A percentile compares a stretch with the other conserved stretches of the same genome.
Evolutionary conservation across 2,888 invertebrate genomes (phyloP).

Genomic region (Lithophane leautieri): DNA sequence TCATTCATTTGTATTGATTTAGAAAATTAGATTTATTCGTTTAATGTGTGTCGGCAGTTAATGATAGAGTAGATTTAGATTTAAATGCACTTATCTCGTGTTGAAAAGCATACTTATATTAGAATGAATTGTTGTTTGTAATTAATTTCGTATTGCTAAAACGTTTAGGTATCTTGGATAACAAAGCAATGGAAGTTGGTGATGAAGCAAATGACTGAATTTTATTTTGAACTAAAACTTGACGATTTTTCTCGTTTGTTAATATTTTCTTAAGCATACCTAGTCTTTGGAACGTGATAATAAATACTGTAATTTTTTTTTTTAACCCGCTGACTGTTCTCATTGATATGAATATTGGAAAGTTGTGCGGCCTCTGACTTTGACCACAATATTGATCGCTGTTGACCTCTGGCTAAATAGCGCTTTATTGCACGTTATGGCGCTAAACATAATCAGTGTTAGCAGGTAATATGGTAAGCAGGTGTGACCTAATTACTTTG

Average conservation of each 20-base stretch:
- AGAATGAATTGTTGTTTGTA: too few relatives aligned
- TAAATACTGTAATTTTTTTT: slow-evolving; percentile 10
- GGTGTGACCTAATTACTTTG: slow-evolving; percentile 42
- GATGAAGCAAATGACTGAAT: too few relatives aligned
- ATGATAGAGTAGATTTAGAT: too few relatives aligned
- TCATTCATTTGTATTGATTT: slow-evolving; percentile 12
- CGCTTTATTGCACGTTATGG: slow-evolving; percentile 30
- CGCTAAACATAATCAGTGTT: slow-evolving; percentile 36
- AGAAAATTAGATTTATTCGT: slow-evolving; percentile 27
- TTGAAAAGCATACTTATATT: too few relatives aligned
- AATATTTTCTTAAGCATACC: not conserved
- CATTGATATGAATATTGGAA: slow-evolving; percentile 33
- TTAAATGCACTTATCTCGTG: too few relatives aligned
- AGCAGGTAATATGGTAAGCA: slow-evolving; percentile 47
- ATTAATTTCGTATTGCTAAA: too few relatives aligned
- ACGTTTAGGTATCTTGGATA: too few relatives aligned
- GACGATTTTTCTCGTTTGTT: not conserved
- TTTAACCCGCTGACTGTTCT: not conserved
- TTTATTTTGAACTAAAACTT: too few relatives aligned
- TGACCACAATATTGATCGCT: slow-evolving; percentile 23
- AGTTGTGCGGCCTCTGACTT: slow-evolving; percentile 33
- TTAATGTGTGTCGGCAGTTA: slow-evolving; percentile 8
- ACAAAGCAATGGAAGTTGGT: too few relatives aligned
- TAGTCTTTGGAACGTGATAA: not conserved
- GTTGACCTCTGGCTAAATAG: slow-evolving; percentile 41